Base-by-base conservation (phyloP, 2,113 vertebrate genomes). In the Spizaetus ornatus region DNA sequence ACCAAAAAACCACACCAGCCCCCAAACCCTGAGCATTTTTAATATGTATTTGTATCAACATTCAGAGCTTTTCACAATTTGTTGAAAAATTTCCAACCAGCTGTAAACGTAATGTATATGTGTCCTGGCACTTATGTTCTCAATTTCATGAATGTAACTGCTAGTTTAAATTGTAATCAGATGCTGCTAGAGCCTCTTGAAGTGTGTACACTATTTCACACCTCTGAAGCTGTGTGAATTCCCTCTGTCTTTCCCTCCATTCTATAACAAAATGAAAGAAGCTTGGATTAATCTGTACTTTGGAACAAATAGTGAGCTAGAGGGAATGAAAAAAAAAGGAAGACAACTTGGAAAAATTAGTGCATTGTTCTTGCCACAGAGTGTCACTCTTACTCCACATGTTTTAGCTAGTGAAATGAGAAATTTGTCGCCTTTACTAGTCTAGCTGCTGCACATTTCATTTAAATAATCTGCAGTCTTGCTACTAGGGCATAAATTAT, bases 371-470 rank as follows among this genome's bases (percentile, higher is more conserved):
- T 95, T 87, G 88, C 98, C 98, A 98, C 97, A 94, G 61, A 83
- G 97, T 97, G 98, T 97, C 98, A 97, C 97, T 86, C 87, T 97
- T 82, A 52, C 90, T 61, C 92, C 72, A 93, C 15, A 5, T 38
- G 13, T 74, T 65, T 82, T 58, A 85, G 9, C 40, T 43, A 70
- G 18, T 50, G 36, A 88, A 50, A 85, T 21, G 32, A 58, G n/a
- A 58, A 82, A 53, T 69, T 29, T 50, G 7, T 40, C 31, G 16
- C 77, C 62, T 71, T 92, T 84, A 23, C 25, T 34, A 45, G 23
- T 42, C 7, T 6, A 50, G 14, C 48, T 84, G 62, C 23, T 77
- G 20, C 22, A 70, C 19, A n/a, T 84, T 91, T 89, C 16, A 40
- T 42, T 66, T 32, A 56, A 69, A 48, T 72, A 53, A 58, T 53